Base-by-base conservation (phyloP, 2,113 vertebrate genomes). In the Alligator mississippiensis region DNA sequence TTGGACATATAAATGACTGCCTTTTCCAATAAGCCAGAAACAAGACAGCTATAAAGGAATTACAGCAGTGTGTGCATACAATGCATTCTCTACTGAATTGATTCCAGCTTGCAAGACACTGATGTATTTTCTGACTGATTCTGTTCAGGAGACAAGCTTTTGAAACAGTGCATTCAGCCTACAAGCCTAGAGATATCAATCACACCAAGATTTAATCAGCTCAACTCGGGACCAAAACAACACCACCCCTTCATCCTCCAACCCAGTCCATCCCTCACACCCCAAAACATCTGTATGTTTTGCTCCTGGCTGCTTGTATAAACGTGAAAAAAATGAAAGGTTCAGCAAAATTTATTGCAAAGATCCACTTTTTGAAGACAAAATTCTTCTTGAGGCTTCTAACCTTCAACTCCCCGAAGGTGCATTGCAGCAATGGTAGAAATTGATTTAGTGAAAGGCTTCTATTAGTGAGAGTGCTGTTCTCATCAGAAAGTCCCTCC, bases 391-490 rank as follows among this genome's bases (percentile, higher is more conserved):
- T 59, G 61, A 85, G 74, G 76, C 87, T 96, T 70, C 81, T 89
- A 97, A 94, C 91, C 89, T 95, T 96, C 6, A 27, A 57, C 80
- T 96, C 80, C 72, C 84, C 0, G 19, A 92, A 97, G 94, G 92
- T 96, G 90, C 85, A 96, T 1, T 90, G 96, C 92, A 96, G 95
- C 90, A 97, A 92, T 64, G 76, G 92, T 38, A 91, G 90, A 93
- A 94, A 98, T 92, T 97, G 98, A 98, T 98, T 98, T 97, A 98
- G 94, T 97, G 94, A 97, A 96, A 97, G 84, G 80, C 76, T 97
- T 95, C 93, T 97, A 97, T 98, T 98, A 98, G 96, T 74, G 75
- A 97, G 94, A 97, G 94, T 86, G 3, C 94, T 97, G 76, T 22
- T 97, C 96, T 97, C 96, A 95, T 96, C 78, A 60, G 81, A 61